These are phyloP conservation scores for Raja brachyura DNA, from an alignment of 2,113 vertebrate genomes.

Conservation along the genomic window DNA sequence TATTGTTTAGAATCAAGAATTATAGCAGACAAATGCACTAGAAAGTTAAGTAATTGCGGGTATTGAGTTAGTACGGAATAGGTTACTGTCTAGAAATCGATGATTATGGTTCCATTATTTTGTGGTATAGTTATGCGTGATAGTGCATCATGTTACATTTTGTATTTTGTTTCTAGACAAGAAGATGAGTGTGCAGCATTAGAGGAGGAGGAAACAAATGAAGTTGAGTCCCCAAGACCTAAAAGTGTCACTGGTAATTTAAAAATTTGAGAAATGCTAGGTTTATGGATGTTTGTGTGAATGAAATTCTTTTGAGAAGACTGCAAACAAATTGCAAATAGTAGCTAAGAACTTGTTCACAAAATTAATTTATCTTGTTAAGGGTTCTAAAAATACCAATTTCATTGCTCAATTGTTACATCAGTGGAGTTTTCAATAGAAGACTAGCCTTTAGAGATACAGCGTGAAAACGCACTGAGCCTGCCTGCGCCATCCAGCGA, in stretches of 20 bases:
- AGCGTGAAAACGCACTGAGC: too few species aligned
- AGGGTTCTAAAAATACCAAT: not conserved
- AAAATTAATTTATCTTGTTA: not conserved
- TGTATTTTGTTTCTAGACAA: slow-evolving; percentile 52
- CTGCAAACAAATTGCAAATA: not conserved
- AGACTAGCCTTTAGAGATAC: too few species aligned
- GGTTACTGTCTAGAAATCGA: not conserved
- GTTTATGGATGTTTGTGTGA: not conserved
- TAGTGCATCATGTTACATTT: not conserved
- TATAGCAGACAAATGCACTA: not conserved
- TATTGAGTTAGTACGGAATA: not conserved
- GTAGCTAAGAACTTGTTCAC: not conserved
- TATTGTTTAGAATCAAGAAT: not conserved
- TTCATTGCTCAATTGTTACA: not conserved
- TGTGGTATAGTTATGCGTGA: not conserved
- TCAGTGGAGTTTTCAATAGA: not conserved
- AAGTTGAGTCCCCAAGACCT: slow-evolving; percentile 31
- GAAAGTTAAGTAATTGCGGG: not conserved
- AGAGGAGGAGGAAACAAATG: slow-evolving; percentile 37
- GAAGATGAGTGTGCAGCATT: slow-evolving; percentile 39
- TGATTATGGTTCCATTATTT: not conserved
- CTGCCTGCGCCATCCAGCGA: too few species aligned
- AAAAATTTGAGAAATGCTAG: not conserved
- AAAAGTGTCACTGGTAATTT: slow-evolving; percentile 44
- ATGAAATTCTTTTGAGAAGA: not conserved